phyloP scores from a whole-genome alignment of 2,113 vertebrate species.

The Xiphophorus couchianus region DNA sequence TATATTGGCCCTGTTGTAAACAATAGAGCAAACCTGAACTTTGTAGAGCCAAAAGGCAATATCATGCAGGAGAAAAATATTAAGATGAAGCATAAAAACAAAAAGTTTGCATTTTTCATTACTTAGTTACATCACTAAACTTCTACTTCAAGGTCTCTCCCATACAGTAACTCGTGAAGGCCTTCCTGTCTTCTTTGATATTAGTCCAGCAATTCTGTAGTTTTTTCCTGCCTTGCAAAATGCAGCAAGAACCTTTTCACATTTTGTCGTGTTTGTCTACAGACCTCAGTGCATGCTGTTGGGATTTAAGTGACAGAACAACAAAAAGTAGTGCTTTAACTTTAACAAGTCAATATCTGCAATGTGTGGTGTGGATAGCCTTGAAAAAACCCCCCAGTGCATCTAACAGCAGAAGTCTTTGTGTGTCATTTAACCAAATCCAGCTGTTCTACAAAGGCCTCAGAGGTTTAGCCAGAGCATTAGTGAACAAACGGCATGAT shows the following conservation, averaged over 20 bases:
- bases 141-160: not conserved
- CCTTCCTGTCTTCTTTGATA: not conserved
- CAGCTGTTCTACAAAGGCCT: not conserved
- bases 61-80: conserved; percentile 54
- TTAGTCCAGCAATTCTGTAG: not conserved
- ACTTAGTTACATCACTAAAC: conserved; percentile 5
- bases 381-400: not conserved
- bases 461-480: not conserved
- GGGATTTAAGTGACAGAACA: not conserved
- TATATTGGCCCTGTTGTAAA: conserved; percentile 54
- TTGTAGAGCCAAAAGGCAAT: conserved; percentile 51
- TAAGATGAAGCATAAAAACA: conserved; percentile 45
- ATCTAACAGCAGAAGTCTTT: not conserved
- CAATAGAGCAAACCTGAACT: conserved; percentile 48
- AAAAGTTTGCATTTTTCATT: not conserved
- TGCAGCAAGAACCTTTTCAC: not conserved
- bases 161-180: not conserved
- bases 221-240: not conserved
- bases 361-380: not conserved
- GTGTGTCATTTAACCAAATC: not conserved
- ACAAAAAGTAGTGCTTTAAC: not conserved
- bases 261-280: not conserved
- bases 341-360: not conserved
- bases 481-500: not conserved
- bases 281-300: not conserved